phyloP scores from a whole-genome alignment of 1,140 invertebrate genomes.

The Drosophila seguyi region DNA sequence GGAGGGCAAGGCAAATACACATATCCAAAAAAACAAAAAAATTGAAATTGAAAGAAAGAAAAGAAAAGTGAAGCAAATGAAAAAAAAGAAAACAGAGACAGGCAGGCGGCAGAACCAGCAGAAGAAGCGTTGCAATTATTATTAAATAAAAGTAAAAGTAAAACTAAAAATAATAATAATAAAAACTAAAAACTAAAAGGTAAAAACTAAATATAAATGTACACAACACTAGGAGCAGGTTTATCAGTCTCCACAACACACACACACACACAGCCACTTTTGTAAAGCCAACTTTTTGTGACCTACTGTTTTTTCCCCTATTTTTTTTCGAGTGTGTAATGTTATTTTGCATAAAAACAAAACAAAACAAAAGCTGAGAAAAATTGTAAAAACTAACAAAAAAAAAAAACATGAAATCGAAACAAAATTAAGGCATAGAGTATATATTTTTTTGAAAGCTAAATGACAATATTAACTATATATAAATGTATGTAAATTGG shows the following conservation, averaged over 20 bases:
- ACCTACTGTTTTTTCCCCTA: slow-evolving; percentile 35
- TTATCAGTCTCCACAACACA: slow-evolving; percentile 26
- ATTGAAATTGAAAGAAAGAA: slow-evolving; percentile 15
- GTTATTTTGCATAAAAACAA: slow-evolving; percentile 37
- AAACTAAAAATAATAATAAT: not conserved
- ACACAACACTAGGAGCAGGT: slow-evolving; percentile 31
- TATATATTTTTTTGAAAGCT: slow-evolving; percentile 79
- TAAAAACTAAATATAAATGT: slow-evolving; percentile 49
- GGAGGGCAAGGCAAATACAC: slow-evolving; percentile 38
- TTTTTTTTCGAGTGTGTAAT: slow-evolving; percentile 21
- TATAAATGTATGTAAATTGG: slow-evolving; percentile 45
- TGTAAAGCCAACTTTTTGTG: slow-evolving; percentile 54
- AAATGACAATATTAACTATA: slow-evolving; percentile 82
- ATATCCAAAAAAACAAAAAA: slow-evolving; percentile 52
- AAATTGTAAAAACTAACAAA: slow-evolving; percentile 42
- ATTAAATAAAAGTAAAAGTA: slow-evolving; percentile 54
- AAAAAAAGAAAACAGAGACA: not conserved
- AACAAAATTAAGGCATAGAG: slow-evolving; percentile 60
- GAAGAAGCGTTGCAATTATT: slow-evolving; percentile 74
- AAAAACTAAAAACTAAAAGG: slow-evolving; percentile 8
- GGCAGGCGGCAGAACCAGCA: not conserved
- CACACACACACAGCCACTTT: slow-evolving; percentile 40
- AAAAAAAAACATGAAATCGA: slow-evolving; percentile 4
- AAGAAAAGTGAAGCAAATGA: slow-evolving; percentile 30
- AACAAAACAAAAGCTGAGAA: slow-evolving; percentile 1